phyloP scores from a whole-genome alignment of 2,888 invertebrate genomes.

The Dorcus parallelipipedus region DNA sequence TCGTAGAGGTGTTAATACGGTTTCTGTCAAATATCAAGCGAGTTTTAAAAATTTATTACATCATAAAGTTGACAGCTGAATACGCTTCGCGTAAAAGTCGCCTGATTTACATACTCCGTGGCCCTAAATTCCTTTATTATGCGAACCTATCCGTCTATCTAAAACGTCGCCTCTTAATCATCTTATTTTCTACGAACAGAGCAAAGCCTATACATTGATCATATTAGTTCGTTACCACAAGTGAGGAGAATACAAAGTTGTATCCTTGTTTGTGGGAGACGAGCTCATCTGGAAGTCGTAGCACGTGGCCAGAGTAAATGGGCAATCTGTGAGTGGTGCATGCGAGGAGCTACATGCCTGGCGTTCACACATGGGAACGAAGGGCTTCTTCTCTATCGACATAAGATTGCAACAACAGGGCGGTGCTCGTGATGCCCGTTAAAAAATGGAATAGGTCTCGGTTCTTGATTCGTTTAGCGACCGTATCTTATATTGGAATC shows the following conservation, averaged over 20 bases:
- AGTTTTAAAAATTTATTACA: no score
- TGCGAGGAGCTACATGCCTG: constrained; percentile 23
- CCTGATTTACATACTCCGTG: no score
- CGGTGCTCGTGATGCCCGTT: constrained; percentile 19
- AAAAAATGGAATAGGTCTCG: constrained; percentile 24
- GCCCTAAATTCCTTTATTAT: no score
- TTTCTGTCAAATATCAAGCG: no score
- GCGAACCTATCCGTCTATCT: no score
- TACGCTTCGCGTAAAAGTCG: no score
- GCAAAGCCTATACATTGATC: no score
- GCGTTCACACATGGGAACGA: constrained; percentile 21
- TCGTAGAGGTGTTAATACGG: no score
- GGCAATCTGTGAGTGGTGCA: constrained; percentile 37
- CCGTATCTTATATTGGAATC: not conserved
- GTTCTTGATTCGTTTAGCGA: constrained; percentile 21
- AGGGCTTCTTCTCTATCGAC: constrained; percentile 11
- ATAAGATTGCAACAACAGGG: constrained; percentile 24
- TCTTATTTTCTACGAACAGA: no score
- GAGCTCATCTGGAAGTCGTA: constrained; percentile 28
- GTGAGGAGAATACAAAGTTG: constrained; percentile 19
- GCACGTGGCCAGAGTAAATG: constrained; percentile 36
- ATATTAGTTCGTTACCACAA: constrained; percentile 14
- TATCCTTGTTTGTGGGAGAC: constrained; percentile 16
- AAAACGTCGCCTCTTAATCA: no score
- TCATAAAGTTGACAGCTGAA: no score